Conservation (phyloP, 2,888 invertebrate genomes). For the Geotrupes spiniger region DNA sequence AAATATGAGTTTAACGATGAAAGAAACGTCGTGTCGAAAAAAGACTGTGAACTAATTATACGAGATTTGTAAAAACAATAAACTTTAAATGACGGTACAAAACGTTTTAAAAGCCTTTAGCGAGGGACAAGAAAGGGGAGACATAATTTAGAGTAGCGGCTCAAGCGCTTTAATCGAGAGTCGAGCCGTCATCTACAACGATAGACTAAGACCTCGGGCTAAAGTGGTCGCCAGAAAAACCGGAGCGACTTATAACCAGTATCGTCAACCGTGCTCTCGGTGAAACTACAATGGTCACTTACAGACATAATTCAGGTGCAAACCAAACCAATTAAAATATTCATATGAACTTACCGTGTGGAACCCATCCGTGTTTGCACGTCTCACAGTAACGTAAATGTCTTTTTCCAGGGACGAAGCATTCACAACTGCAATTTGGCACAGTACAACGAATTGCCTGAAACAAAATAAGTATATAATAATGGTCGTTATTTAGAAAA, state of each 20-base stretch:
- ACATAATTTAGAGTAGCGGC: conserved; percentile 28
- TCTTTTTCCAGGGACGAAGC: conserved; percentile 66
- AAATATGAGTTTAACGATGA: too few species aligned
- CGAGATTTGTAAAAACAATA: too few species aligned
- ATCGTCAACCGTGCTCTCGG: conserved; percentile 2
- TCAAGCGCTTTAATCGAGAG: conserved; percentile 14
- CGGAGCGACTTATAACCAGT: conserved; percentile 4
- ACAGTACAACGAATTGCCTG: conserved; percentile 67
- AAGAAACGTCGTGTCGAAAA: too few species aligned
- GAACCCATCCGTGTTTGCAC: conserved; percentile 73
- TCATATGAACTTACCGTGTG: conserved; percentile 61
- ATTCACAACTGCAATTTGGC: conserved; percentile 64
- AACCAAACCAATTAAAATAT: conserved; percentile 10
- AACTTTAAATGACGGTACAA: too few species aligned
- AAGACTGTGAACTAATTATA: too few species aligned
- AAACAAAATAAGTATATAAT: conserved; percentile 38
- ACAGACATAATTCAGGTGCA: conserved; percentile 6
- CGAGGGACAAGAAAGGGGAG: conserved; percentile 25
- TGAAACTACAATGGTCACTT: background rate
- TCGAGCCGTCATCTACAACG: conserved; percentile 9
- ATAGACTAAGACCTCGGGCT: conserved; percentile 9
- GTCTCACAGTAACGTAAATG: conserved; percentile 66
- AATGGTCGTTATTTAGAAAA: too few species aligned
- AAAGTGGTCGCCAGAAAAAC: conserved; percentile 1
- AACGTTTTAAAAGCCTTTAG: conserved; percentile 12